A percentile compares a stretch with the other conserved stretches of the same genome.
These are phyloP conservation scores for Sebastes matsubarae DNA, from an alignment of 2,797 vertebrate species.

Conservation along the genomic window DNA sequence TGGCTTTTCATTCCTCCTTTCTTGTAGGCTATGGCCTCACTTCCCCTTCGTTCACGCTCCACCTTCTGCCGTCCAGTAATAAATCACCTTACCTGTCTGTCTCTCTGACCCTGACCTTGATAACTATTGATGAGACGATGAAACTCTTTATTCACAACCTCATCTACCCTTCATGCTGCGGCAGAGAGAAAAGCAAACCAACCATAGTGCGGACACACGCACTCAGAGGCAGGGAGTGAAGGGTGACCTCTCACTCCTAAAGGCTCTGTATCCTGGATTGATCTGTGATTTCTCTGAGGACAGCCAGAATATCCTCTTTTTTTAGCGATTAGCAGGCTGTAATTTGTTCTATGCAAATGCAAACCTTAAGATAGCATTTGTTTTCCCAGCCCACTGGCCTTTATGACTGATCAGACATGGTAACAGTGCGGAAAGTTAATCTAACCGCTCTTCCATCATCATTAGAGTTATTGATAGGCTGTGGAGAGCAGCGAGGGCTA, in stretches of 20 bases:
- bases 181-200: conserved; percentile 49
- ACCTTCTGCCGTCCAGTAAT: conserved; percentile 48
- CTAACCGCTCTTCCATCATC: conserved; percentile 47
- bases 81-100: conserved; percentile 54
- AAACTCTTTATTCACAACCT: conserved; percentile 60
- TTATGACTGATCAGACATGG: conserved; percentile 43
- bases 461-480: conserved; percentile 61
- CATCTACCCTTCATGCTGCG: conserved; percentile 56
- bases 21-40: conserved; percentile 7
- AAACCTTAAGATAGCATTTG: neutral
- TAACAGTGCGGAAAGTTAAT: conserved; percentile 51
- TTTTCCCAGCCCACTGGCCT: conserved; percentile 6
- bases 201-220: neutral
- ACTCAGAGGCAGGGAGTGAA: neutral
- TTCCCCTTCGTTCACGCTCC: conserved; percentile 32
- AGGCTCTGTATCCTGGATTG: conserved; percentile 11
- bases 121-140: conserved; percentile 68
- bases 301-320: neutral
- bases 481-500: neutral
- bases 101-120: conserved; percentile 65
- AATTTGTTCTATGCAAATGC: conserved; percentile 15
- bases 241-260: neutral
- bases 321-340: conserved; percentile 16
- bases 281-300: conserved; percentile 23
- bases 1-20: conserved; percentile 17